Evolutionary conservation across 37 sponge, comb jelly and placozoan species (phyloP).

Genomic region (Oscarella lobularis): DNA sequence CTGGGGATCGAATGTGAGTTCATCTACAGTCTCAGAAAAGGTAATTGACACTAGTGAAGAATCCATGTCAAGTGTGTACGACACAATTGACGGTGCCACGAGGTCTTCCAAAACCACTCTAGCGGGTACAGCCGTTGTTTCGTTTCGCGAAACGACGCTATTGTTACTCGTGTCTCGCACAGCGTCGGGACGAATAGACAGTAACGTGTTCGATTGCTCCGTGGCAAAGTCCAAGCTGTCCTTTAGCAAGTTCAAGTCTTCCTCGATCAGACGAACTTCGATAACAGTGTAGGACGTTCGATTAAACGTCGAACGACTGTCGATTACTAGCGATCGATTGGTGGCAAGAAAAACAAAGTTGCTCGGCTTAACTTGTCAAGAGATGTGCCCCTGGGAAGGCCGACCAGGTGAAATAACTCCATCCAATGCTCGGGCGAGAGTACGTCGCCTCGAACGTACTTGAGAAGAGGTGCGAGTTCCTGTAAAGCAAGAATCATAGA

Average conservation of each 20-base stretch:
- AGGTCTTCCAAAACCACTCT: slow-evolving; percentile 33
- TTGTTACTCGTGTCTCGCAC: slow-evolving; percentile 60
- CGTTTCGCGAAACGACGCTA: slow-evolving; percentile 27
- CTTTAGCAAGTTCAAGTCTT: not conserved
- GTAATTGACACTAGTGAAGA: slow-evolving; percentile 27
- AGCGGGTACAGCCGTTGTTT: slow-evolving; percentile 27
- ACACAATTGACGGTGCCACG: slow-evolving; percentile 35
- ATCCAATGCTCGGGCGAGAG: slow-evolving; percentile 94
- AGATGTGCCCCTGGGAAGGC: slow-evolving; percentile 55
- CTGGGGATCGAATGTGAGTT: slow-evolving; percentile 27
- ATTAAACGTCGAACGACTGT: too few relatives aligned
- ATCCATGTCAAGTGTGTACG: slow-evolving; percentile 44
- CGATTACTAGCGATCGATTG: too few relatives aligned
- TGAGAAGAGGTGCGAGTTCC: slow-evolving; percentile 60
- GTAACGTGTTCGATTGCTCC: not conserved
- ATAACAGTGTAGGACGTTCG: not conserved
- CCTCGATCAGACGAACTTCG: not conserved
- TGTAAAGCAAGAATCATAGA: slow-evolving; percentile 3
- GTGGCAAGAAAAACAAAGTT: too few relatives aligned
- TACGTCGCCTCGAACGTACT: slow-evolving; percentile 83
- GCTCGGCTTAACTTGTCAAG: slow-evolving; percentile 70
- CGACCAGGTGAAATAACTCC: slow-evolving; percentile 80
- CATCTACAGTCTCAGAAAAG: slow-evolving; percentile 73
- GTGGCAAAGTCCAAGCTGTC: not conserved
- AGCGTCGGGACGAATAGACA: slow-evolving; percentile 67